Evolutionary conservation across 2,113 vertebrate genomes (phyloP), one percentile per base, ranked within the genome.

Genomic region (Tautogolabrus adspersus): DNA sequence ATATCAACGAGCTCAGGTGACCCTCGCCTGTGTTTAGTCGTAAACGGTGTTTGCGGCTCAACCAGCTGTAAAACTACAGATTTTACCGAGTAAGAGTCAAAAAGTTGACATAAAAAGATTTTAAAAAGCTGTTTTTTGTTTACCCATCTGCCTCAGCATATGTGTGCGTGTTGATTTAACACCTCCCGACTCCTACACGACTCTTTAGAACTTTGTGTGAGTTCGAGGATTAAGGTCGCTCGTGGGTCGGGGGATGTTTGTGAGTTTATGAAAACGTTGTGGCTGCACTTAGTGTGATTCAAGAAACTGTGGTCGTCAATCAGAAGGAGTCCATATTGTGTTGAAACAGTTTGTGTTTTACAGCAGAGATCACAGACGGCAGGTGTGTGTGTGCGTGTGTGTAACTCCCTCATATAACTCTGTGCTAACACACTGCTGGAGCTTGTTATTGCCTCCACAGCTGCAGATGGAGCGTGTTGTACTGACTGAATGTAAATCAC

Each of bases 321-420:
- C 37, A 30, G 4, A 26, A 23, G 4, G 10, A 19, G n/a, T 15
- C 3, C 38, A 34, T 19, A 13, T 34, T 21, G 19, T 46, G 0
- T 22, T 21, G 16, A 18, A 57, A 56, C 11, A 22, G 26, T 26
- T 26, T 26, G 26, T 44, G 1, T 65, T 75, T 58, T 37, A 44
- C 23, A 65, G 65, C 37, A 60, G 46, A 68, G 52, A 8, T 34
- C 34, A 13, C 26, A 26, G 26, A 26, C 26, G 26, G 26, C 26
- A 26, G 26, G 2, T 26, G 26, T 26, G 26, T 26, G 23, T 23
- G 11, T 57, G 12, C 69, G 54, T 23, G 54, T 66, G 73, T 72
- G 22, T 66, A 66, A 82, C 49, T 71, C 2, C 73, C 73, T 76
- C 55, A 10, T 74, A 44, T 19, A 63, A 47, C 26, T 47, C 65